These are phyloP conservation scores for Lasioglossum lativentre DNA, from an alignment of 2,888 invertebrate genomes.

Conservation along the genomic window DNA sequence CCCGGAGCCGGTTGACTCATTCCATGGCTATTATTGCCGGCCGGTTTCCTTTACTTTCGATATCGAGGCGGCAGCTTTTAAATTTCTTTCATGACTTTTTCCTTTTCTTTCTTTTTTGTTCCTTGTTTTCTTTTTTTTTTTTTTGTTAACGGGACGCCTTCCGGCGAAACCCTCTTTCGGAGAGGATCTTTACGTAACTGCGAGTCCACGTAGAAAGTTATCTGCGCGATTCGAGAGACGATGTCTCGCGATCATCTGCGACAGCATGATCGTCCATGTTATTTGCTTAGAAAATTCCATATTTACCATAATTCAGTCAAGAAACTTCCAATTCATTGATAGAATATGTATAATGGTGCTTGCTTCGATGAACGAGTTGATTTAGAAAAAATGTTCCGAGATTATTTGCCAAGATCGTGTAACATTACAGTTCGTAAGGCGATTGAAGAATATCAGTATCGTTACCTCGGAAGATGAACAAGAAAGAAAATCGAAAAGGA, in stretches of 20 bases:
- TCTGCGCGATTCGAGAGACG: background rate
- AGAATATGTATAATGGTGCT: no score
- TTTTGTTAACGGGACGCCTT: background rate
- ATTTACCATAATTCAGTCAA: no score
- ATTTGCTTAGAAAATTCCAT: background rate
- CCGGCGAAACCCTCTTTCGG: constrained; percentile 5
- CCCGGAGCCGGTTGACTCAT: constrained; percentile 8
- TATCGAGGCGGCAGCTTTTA: background rate
- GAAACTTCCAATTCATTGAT: no score
- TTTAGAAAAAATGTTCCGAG: no score
- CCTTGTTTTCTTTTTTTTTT: background rate
- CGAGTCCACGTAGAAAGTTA: background rate
- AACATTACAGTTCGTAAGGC: background rate
- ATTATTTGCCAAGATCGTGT: background rate
- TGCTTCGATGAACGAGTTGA: no score
- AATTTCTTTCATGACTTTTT: background rate
- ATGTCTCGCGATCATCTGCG: background rate
- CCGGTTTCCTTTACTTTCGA: constrained; percentile 18
- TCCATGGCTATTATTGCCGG: background rate
- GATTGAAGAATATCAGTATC: background rate
- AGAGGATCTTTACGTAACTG: constrained; percentile 18
- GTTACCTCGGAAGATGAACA: background rate
- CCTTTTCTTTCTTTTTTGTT: background rate
- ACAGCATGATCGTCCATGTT: background rate
- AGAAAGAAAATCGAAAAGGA: constrained; percentile 48